Percentiles rank a stretch among this genome's conserved stretches.
Conservation (phyloP, 2,113 vertebrate species). For the Dicaeum eximium region DNA sequence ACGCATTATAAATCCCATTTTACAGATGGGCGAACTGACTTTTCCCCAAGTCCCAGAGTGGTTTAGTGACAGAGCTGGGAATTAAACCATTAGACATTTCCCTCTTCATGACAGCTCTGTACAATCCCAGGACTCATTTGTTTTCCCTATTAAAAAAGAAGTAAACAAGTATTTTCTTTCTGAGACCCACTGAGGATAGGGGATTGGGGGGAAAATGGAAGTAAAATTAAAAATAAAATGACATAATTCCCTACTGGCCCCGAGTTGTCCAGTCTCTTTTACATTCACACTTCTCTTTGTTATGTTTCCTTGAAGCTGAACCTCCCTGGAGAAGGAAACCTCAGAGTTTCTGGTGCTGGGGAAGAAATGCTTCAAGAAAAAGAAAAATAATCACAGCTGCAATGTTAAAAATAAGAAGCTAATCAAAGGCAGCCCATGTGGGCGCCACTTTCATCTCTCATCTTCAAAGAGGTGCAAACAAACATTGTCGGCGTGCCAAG, state of each 20-base stretch:
- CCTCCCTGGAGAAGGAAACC: slow-evolving; percentile 61
- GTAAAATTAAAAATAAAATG: slow-evolving; percentile 71
- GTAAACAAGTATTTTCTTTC: slow-evolving; percentile 65
- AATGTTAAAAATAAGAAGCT: slow-evolving; percentile 90
- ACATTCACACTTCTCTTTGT: slow-evolving; percentile 64
- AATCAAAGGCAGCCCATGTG: slow-evolving; percentile 88
- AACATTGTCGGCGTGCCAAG: slow-evolving; percentile 75
- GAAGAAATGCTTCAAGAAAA: slow-evolving; percentile 65
- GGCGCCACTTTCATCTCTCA: slow-evolving; percentile 85
- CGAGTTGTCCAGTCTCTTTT: slow-evolving; percentile 62
- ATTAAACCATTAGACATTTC: slow-evolving; percentile 52
- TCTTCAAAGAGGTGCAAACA: slow-evolving; percentile 93
- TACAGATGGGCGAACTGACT: slow-evolving; percentile 66
- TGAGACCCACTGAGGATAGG: slow-evolving; percentile 12
- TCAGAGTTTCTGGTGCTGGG: slow-evolving; percentile 61
- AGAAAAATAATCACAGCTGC: slow-evolving; percentile 74
- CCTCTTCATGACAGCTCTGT: slow-evolving; percentile 56
- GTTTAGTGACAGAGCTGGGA: slow-evolving; percentile 67
- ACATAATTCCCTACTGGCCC: slow-evolving; percentile 47
- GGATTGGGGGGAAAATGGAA: slow-evolving; percentile 56
- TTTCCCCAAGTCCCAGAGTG: slow-evolving; percentile 55
- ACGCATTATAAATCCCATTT: slow-evolving; percentile 65
- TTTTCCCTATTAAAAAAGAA: slow-evolving; percentile 64
- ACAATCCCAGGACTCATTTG: slow-evolving; percentile 60
- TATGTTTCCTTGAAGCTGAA: slow-evolving; percentile 68